Conservation (phyloP, 23 tunicate genomes). For the Trididemnum nubilum region DNA sequence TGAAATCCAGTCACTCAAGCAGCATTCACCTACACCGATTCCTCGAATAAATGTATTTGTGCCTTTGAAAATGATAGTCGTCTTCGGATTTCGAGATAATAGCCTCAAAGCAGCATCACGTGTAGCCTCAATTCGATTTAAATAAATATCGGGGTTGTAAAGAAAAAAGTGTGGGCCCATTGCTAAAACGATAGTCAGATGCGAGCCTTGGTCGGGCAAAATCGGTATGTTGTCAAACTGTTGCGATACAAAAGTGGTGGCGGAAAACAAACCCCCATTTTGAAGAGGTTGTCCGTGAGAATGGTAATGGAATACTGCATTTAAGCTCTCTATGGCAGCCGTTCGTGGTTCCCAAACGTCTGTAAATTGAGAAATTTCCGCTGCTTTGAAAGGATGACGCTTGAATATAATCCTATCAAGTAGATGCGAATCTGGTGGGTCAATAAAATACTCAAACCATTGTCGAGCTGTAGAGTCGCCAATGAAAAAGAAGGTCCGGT, state of each 20-base stretch:
- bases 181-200: conserved; percentile 54
- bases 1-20: conserved; percentile 53
- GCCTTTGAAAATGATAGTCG: conserved; percentile 60
- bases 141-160: conserved; percentile 52
- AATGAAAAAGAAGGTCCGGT: conserved; percentile 29
- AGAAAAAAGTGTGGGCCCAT: conserved; percentile 57
- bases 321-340: conserved; percentile 7
- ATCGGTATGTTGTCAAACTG: conserved; percentile 32
- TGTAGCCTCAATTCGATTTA: conserved; percentile 33
- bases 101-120: conserved; percentile 27
- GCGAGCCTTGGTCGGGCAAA: conserved; percentile 27
- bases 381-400: background rate
- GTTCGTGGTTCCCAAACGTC: conserved; percentile 57
- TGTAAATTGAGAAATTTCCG: background rate
- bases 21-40: conserved; percentile 25
- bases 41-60: conserved; percentile 49
- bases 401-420: background rate
- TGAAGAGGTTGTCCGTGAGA: conserved; percentile 79
- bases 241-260: conserved; percentile 49
- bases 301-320: conserved; percentile 39
- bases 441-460: conserved; percentile 44
- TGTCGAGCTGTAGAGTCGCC: conserved; percentile 73
- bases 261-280: conserved; percentile 49
- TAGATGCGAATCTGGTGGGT: background rate
- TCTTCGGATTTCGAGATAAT: conserved; percentile 48